Percentiles rank a stretch among this genome's conserved stretches.
These are phyloP conservation scores for Eulemur rufifrons DNA, from an alignment of 2,113 vertebrate species.

Conservation along the genomic window DNA sequence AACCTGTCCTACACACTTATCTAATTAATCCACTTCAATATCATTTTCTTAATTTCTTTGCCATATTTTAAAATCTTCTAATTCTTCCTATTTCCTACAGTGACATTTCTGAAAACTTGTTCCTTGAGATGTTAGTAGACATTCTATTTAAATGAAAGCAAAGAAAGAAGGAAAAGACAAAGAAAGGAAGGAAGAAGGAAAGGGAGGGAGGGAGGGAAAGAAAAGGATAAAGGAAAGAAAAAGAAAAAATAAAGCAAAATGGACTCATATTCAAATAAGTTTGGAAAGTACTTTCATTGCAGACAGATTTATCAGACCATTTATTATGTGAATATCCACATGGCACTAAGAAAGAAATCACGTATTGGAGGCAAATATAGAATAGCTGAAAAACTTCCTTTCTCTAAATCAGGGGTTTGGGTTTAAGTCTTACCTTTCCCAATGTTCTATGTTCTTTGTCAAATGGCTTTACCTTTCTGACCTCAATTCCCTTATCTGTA, in stretches of 20 bases:
- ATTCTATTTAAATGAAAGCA: not conserved
- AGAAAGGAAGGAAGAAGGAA: not conserved
- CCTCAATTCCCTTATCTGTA: not conserved
- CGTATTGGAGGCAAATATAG: not conserved
- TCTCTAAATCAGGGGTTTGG: not conserved
- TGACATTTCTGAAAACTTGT: not conserved
- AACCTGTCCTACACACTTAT: not conserved
- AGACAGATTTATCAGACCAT: not conserved
- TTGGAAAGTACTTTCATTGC: not conserved
- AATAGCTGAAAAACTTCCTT: not conserved
- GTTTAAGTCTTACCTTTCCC: not conserved
- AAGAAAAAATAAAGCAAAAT: not conserved
- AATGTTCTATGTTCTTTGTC: not conserved
- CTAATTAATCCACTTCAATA: not conserved
- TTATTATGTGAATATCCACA: not conserved
- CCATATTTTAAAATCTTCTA: not conserved
- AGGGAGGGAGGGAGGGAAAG: not conserved
- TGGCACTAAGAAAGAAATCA: not conserved
- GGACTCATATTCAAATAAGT: not conserved
- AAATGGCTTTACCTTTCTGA: not conserved
- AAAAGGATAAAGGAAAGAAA: no score
- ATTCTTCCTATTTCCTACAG: not conserved
- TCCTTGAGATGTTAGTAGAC: not conserved
- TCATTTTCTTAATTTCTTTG: not conserved
- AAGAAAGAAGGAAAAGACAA: not conserved